phyloP scores from a whole-genome alignment of 2,888 invertebrate species.

The Chrysina gloriosa region DNA sequence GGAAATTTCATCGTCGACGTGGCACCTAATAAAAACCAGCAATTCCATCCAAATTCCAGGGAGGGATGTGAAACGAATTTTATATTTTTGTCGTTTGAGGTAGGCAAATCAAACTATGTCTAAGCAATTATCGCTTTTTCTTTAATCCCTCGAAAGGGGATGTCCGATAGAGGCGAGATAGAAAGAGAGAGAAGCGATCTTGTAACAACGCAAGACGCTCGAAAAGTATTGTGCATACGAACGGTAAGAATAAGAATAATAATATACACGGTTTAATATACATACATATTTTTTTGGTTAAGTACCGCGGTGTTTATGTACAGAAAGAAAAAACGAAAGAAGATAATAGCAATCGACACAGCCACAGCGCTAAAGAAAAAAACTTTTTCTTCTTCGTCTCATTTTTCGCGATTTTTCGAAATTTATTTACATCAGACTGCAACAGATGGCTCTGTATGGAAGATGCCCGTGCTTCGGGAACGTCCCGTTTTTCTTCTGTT shows the following conservation, averaged over 20 bases:
- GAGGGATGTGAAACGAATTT: no score
- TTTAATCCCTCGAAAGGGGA: no score
- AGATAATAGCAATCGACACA: slow-evolving; percentile 18
- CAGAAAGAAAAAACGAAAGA: slow-evolving; percentile 2
- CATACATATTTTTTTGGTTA: background rate
- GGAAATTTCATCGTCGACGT: no score
- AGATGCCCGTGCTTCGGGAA: slow-evolving; percentile 57
- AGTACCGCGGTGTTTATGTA: slow-evolving; percentile 14
- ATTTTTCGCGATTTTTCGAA: background rate
- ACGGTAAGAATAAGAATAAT: background rate
- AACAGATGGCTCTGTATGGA: slow-evolving; percentile 63
- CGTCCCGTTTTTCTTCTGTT: slow-evolving; percentile 48
- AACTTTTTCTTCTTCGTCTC: background rate
- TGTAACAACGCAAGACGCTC: no score
- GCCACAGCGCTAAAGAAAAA: background rate
- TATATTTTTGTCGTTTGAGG: no score
- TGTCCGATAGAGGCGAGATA: no score
- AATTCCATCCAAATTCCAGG: no score
- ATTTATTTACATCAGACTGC: slow-evolving; percentile 61
- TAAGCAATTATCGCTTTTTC: no score
- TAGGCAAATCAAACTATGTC: no score
- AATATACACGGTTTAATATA: background rate
- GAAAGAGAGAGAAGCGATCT: no score
- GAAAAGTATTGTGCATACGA: background rate
- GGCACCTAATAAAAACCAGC: no score